These are phyloP conservation scores for Heliangelus exortis DNA, from an alignment of 2,797 vertebrate genomes.

Conservation along the genomic window DNA sequence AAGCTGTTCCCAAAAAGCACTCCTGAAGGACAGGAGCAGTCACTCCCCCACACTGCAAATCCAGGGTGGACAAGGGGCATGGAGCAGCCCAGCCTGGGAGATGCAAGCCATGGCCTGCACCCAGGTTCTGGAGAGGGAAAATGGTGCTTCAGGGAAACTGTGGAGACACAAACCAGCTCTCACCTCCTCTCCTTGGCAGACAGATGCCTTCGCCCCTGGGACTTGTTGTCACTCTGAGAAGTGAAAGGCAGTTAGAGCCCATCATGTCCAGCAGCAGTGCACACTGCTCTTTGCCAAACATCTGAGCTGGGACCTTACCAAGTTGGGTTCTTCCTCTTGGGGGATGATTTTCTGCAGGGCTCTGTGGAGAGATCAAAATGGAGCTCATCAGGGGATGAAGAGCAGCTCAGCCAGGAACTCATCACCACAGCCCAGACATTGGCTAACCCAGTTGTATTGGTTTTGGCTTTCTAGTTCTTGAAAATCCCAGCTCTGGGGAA, in stretches of 20 bases:
- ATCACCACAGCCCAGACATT: accelerated
- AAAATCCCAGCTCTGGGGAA: background rate
- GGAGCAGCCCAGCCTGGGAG: background rate
- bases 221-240: constrained; percentile 81
- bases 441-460: accelerated
- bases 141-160: too few species aligned
- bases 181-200: constrained; percentile 95
- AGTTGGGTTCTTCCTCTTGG: constrained; percentile 76
- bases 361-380: constrained; percentile 61
- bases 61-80: accelerated
- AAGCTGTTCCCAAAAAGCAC: background rate
- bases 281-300: background rate
- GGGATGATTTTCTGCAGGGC: constrained; percentile 72
- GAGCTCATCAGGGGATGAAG: accelerated
- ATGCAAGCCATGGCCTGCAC: background rate
- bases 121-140: background rate
- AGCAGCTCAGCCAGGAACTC: background rate
- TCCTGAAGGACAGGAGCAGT: background rate
- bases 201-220: constrained; percentile 86
- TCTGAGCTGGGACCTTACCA: constrained; percentile 74
- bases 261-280: background rate
- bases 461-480: background rate
- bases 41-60: background rate
- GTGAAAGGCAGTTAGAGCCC: constrained; percentile 4
- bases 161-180: background rate